These are phyloP conservation scores for Triops cancriformis DNA, from an alignment of 1,140 invertebrate genomes.

Conservation along the genomic window DNA sequence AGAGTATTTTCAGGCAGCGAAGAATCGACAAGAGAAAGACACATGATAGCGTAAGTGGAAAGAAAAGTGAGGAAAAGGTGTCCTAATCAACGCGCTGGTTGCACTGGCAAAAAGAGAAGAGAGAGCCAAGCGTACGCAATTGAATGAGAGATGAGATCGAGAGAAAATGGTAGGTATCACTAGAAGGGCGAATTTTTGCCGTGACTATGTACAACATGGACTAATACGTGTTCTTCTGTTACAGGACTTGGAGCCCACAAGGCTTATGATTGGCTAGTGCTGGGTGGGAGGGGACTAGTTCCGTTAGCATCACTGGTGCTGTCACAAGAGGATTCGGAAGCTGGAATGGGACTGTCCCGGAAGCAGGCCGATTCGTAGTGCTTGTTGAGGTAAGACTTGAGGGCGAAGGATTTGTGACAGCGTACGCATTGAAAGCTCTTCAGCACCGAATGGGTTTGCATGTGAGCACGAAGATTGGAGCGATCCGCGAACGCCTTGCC, in stretches of 20 bases:
- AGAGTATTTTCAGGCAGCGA: neutral
- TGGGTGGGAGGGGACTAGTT: neutral
- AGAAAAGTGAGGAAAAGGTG: no score
- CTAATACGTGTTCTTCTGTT: no score
- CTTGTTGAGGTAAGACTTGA: slow-evolving; percentile 96
- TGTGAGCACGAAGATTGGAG: slow-evolving; percentile 92
- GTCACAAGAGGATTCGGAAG: slow-evolving; percentile 22
- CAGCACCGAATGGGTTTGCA: slow-evolving; percentile 91
- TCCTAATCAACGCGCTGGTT: no score
- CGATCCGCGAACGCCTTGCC: slow-evolving; percentile 60
- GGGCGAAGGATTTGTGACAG: slow-evolving; percentile 87
- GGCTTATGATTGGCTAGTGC: neutral
- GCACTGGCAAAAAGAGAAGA: neutral
- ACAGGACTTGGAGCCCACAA: neutral
- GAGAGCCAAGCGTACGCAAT: neutral
- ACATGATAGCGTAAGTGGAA: no score
- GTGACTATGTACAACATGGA: no score
- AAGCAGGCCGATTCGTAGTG: slow-evolving; percentile 87
- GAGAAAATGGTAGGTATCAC: no score
- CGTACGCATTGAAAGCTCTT: slow-evolving; percentile 83
- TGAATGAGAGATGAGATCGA: neutral
- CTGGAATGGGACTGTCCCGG: slow-evolving; percentile 27
- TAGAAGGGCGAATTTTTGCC: no score
- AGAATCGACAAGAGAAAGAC: no score
- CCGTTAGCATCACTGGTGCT: neutral